Percentiles rank a stretch among this genome's conserved stretches.
phyloP scores from a whole-genome alignment of 2,113 vertebrate species.

The Atractosteus spatula region DNA sequence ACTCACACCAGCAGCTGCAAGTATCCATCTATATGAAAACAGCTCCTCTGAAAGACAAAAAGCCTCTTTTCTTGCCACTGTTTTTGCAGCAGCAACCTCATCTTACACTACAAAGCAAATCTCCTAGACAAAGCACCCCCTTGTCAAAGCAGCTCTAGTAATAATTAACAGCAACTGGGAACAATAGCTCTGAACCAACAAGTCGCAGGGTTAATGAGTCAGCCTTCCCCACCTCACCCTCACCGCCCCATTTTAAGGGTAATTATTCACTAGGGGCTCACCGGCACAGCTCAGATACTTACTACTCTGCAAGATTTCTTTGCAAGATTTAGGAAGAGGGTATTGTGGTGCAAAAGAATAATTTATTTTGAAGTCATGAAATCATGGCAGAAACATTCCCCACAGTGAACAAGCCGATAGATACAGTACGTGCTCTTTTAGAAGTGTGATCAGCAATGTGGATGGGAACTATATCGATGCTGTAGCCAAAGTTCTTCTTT shows the following conservation, averaged over 20 bases:
- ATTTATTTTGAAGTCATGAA: background rate
- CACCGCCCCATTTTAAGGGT: slow-evolving; percentile 24
- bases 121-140: slow-evolving; percentile 44
- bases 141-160: slow-evolving; percentile 51
- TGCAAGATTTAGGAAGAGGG: too few species aligned
- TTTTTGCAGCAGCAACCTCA: slow-evolving; percentile 47
- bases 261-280: slow-evolving; percentile 25
- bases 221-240: slow-evolving; percentile 41
- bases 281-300: too few species aligned
- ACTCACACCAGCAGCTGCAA: slow-evolving; percentile 44
- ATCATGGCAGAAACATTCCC: too few species aligned
- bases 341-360: too few species aligned
- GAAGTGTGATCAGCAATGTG: too few species aligned
- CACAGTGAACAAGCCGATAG: too few species aligned
- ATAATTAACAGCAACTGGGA: slow-evolving; percentile 68
- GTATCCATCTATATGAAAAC: slow-evolving; percentile 66
- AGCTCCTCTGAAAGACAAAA: slow-evolving; percentile 27
- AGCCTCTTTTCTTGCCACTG: slow-evolving; percentile 28
- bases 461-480: too few species aligned
- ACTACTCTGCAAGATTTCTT: too few species aligned
- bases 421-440: too few species aligned
- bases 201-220: slow-evolving; percentile 44
- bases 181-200: slow-evolving; percentile 50
- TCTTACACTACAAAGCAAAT: slow-evolving; percentile 60
- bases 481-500: too few species aligned